phyloP scores from a whole-genome alignment of 2,888 invertebrate species.

The Zele albiditarsus region DNA sequence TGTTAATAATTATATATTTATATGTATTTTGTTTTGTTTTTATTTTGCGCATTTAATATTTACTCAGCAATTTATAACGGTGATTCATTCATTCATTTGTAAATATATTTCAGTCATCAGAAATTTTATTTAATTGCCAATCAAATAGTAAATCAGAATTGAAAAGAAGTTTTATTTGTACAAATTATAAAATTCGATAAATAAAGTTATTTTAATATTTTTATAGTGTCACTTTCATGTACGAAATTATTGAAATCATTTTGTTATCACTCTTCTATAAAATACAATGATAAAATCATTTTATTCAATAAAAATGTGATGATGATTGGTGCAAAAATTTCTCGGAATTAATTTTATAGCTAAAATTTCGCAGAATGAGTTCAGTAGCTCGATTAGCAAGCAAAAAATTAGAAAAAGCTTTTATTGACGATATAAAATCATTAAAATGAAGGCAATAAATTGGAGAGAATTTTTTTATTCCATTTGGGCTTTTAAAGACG shows the following conservation, averaged over 20 bases:
- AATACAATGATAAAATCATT: not conserved
- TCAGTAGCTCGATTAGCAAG: not conserved
- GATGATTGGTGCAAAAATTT: not conserved
- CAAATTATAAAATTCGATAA: not conserved
- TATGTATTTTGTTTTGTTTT: constrained; percentile 46
- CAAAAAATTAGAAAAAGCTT: not conserved
- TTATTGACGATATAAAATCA: too few relatives aligned
- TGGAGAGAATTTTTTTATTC: not conserved
- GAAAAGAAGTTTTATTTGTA: not conserved
- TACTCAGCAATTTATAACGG: constrained; percentile 2
- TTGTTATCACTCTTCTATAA: too few relatives aligned
- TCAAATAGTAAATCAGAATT: not conserved
- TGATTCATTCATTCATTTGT: constrained; percentile 11
- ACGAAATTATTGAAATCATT: too few relatives aligned
- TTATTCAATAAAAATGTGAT: not conserved
- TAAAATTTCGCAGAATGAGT: not conserved
- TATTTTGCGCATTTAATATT: constrained; percentile 38
- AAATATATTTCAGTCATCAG: not conserved
- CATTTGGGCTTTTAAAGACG: not conserved
- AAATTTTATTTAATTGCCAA: not conserved
- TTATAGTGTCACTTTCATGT: not conserved
- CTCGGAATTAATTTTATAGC: not conserved
- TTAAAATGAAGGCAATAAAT: not conserved
- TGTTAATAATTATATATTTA: constrained; percentile 52
- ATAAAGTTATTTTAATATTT: not conserved